Evolutionary conservation across 2,888 invertebrate genomes (phyloP), one percentile per base, ranked within the genome.

Genomic region (Limenitis camilla): DNA sequence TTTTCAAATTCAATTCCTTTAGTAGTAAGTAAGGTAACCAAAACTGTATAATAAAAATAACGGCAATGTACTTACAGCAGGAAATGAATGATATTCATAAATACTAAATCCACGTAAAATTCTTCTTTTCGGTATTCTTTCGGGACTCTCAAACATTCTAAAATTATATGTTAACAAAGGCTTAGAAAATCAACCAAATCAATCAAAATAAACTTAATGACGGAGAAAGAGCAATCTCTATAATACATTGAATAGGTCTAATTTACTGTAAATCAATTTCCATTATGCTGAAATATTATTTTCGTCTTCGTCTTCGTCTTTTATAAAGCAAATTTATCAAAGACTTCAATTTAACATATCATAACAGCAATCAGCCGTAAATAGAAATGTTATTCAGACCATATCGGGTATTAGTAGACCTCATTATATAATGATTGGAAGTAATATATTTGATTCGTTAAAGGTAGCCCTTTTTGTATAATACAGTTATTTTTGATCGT

Each of bases 31-130:
- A 19, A 19, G 19, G 19, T 19, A 19, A 1, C 19, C 1, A 19
- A 19, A 19, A 19, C 19, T 19, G 19, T 19, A 6, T n/a, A 31
- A 7, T 9, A 29, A 10, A 9, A n/a, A 41, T 30, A 11, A 11
- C 11, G 5, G 5, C 11, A 28, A 29, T 8, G 5, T 55, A 78
- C 80, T 76, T 58, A 85, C 85, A 0, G 64, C 56, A 36, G 52
- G 52, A 56, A 64, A 74, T 0, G 80, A 77, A 46, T 84, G 74
- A 58, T 77, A 86, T 55, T 68, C 65, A 45, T 56, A 81, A 4
- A 78, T 6, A 56, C 68, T 70, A 50, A 78, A 74, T 5, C 55
- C 53, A 7, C 67, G 60, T 19, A 72, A 49, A 4, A 69, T 43
- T 52, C 84, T 63, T 56, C 84, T 68, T 50, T 72, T 72, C 0